Conservation (phyloP, 2,113 vertebrate genomes). For the Hyaena hyaena region DNA sequence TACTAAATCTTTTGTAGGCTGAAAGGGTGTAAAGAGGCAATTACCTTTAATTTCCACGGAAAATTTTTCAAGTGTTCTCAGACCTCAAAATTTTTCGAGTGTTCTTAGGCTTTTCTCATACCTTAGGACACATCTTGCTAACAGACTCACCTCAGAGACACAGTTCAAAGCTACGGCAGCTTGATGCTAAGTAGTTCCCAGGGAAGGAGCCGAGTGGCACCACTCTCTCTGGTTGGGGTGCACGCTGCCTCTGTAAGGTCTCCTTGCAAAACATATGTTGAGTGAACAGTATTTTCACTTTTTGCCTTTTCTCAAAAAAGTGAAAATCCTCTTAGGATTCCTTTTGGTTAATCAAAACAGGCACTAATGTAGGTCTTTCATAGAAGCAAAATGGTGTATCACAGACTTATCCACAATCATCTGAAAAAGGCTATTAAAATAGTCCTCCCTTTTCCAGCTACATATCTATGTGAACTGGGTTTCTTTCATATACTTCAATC, state of each 20-base stretch:
- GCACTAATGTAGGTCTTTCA: not conserved
- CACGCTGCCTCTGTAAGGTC: not conserved
- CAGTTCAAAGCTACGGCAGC: not conserved
- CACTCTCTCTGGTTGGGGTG: not conserved
- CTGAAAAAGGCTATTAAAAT: constrained; percentile 57
- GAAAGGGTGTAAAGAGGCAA: not conserved
- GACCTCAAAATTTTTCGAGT: not conserved
- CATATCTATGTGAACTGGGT: constrained; percentile 50
- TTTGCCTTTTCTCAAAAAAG: not conserved
- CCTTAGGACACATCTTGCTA: not conserved
- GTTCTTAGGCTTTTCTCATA: not conserved
- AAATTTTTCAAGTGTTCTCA: not conserved
- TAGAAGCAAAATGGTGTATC: not conserved
- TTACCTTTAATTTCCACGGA: not conserved
- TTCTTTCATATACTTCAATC: constrained; percentile 63
- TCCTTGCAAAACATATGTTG: not conserved
- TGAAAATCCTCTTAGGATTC: not conserved
- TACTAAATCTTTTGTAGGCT: not conserved
- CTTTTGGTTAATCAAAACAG: not conserved
- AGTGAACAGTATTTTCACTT: not conserved
- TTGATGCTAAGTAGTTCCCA: not conserved
- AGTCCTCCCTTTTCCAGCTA: constrained; percentile 38
- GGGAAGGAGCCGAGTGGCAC: not conserved
- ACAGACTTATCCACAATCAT: not conserved
- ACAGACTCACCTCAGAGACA: not conserved